Conservation (phyloP, 2,888 invertebrate genomes). For the Trissoscelio sp. region DNA sequence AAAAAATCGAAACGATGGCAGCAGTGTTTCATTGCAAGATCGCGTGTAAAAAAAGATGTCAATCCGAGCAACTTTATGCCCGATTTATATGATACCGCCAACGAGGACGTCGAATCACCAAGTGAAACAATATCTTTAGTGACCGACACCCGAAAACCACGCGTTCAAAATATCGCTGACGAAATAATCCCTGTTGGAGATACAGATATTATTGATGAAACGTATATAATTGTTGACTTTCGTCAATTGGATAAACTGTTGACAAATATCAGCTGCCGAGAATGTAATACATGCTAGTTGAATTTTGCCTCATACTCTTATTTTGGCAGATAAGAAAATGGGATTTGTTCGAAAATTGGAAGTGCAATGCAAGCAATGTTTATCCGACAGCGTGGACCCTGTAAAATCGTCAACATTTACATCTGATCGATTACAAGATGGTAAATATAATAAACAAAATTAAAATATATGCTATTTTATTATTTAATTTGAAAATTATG, state of each 20-base stretch:
- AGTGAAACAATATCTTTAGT: conserved; percentile 9
- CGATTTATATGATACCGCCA: background rate
- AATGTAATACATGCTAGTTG: conserved; percentile 3
- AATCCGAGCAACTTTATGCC: background rate
- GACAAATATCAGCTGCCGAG: conserved; percentile 1
- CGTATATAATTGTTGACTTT: conserved; percentile 19
- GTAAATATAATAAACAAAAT: background rate
- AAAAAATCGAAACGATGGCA: conserved; percentile 35
- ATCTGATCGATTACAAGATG: conserved; percentile 8
- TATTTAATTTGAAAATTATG: background rate
- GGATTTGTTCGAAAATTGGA: conserved; percentile 18
- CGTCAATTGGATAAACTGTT: conserved; percentile 24
- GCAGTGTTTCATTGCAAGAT: conserved; percentile 2
- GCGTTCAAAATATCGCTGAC: conserved; percentile 1
- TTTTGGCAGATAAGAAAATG: conserved; percentile 5
- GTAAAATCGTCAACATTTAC: conserved; percentile 10
- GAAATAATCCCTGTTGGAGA: conserved; percentile 3
- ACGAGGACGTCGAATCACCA: background rate
- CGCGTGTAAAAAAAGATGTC: background rate
- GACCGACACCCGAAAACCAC: conserved; percentile 3
- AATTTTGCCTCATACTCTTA: too few relatives aligned
- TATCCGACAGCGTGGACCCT: background rate
- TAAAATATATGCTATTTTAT: background rate
- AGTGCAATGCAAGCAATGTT: background rate
- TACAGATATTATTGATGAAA: conserved; percentile 3